phyloP scores from a whole-genome alignment of 1,140 invertebrate genomes.

The Dinothrombium tinctorium region DNA sequence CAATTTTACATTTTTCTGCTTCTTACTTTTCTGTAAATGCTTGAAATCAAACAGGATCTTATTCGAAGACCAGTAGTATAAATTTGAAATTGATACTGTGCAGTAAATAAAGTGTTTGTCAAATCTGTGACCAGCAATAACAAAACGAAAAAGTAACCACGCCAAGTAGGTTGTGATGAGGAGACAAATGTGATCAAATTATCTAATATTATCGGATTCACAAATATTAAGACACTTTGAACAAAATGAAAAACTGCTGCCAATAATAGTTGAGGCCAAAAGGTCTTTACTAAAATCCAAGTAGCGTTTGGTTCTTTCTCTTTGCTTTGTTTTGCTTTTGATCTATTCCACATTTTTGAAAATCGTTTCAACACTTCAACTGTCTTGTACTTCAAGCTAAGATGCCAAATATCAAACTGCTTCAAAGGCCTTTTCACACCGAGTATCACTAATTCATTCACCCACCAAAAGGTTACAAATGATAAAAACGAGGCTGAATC shows the following conservation, averaged over 20 bases:
- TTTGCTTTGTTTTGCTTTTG: not conserved
- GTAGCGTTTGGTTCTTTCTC: not conserved
- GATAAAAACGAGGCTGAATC: constrained; percentile 62
- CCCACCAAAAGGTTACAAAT: constrained; percentile 70
- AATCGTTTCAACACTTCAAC: constrained; percentile 12
- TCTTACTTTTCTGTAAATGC: constrained; percentile 9
- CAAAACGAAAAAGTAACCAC: constrained; percentile 5
- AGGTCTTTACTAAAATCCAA: constrained; percentile 30
- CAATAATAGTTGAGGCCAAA: constrained; percentile 43
- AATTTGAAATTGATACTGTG: constrained; percentile 6
- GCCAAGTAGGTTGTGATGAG: constrained; percentile 15
- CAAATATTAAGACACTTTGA: constrained; percentile 63
- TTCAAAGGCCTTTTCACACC: constrained; percentile 9
- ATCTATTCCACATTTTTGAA: too few species aligned
- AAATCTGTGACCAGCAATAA: constrained; percentile 5
- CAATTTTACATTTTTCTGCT: not conserved
- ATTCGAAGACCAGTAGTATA: constrained; percentile 7
- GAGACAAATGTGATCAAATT: constrained; percentile 8
- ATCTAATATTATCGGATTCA: constrained; percentile 40
- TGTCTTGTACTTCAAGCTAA: constrained; percentile 38
- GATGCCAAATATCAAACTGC: constrained; percentile 7
- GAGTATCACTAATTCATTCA: constrained; percentile 29
- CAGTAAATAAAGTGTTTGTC: constrained; percentile 7
- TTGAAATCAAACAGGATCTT: constrained; percentile 4
- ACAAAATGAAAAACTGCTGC: constrained; percentile 48